These are phyloP conservation scores for Tachina grossa DNA, from an alignment of 2,888 invertebrate genomes.

Conservation along the genomic window DNA sequence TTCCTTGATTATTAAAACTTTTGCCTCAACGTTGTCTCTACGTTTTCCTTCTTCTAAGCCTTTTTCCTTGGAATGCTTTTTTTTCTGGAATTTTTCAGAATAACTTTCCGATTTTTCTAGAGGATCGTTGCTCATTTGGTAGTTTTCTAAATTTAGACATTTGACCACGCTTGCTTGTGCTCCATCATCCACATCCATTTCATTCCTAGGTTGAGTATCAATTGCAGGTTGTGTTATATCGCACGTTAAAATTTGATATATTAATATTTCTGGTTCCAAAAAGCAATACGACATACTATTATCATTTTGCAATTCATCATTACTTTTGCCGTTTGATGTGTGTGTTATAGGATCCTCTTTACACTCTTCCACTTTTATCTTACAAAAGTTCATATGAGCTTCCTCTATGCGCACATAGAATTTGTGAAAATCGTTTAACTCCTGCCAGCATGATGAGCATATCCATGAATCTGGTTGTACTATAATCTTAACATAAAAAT, in stretches of 20 bases:
- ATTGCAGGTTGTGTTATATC: neutral
- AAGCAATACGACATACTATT: conserved; percentile 15
- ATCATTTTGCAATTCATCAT: neutral
- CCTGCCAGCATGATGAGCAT: conserved; percentile 53
- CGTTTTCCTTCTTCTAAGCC: neutral
- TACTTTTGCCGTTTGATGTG: neutral
- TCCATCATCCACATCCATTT: conserved; percentile 16
- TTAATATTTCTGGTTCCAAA: conserved; percentile 48
- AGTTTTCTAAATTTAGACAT: neutral
- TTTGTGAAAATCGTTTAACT: conserved; percentile 47
- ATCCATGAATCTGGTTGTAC: conserved; percentile 12
- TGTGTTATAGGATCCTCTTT: conserved; percentile 21
- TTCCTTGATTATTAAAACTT: neutral
- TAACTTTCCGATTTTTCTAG: conserved; percentile 7
- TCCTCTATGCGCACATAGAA: conserved; percentile 51
- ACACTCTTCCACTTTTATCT: conserved; percentile 44
- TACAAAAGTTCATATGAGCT: conserved; percentile 38
- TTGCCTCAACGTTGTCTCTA: neutral
- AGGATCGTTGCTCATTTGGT: conserved; percentile 3
- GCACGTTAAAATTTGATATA: conserved; percentile 1
- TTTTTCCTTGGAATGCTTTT: neutral
- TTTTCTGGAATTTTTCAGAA: neutral
- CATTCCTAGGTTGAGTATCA: neutral
- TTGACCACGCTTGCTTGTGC: neutral
- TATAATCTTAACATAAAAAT: neutral